These are phyloP conservation scores for Apis cerana DNA, from an alignment of 1,140 invertebrate genomes.

Conservation along the genomic window DNA sequence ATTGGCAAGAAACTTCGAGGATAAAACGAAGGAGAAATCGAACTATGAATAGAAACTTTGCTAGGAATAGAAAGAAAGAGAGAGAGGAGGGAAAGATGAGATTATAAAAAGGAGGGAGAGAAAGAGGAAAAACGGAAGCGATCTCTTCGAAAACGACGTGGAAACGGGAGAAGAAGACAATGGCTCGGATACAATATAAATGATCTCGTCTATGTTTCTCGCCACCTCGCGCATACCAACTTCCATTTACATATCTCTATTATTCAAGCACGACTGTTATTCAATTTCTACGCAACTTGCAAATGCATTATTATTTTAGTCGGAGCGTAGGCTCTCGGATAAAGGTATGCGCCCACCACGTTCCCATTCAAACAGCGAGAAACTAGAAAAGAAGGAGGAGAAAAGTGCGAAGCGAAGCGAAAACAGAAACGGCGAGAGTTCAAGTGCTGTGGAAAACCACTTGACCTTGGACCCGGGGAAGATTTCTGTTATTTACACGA, in stretches of 20 bases:
- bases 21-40: neutral
- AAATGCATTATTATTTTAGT: constrained; percentile 77
- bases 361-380: constrained; percentile 40
- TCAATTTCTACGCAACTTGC: constrained; percentile 78
- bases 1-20: neutral
- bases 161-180: constrained; percentile 52
- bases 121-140: neutral
- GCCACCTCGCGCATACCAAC: constrained; percentile 27
- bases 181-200: constrained; percentile 71
- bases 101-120: neutral
- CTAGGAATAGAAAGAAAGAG: no score
- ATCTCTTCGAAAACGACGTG: constrained; percentile 19
- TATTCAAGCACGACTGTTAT: constrained; percentile 80
- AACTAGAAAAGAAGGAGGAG: neutral
- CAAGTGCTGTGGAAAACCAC: constrained; percentile 10
- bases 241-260: constrained; percentile 80
- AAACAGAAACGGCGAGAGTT: constrained; percentile 19
- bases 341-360: constrained; percentile 42
- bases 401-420: neutral
- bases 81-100: neutral
- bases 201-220: constrained; percentile 60
- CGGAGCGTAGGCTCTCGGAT: constrained; percentile 29
- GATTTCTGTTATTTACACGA: constrained; percentile 38
- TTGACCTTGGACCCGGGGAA: constrained; percentile 40
- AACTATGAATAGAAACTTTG: neutral